phyloP scores from a whole-genome alignment of 1,140 invertebrate genomes.

The Drosophila ercepeae region DNA sequence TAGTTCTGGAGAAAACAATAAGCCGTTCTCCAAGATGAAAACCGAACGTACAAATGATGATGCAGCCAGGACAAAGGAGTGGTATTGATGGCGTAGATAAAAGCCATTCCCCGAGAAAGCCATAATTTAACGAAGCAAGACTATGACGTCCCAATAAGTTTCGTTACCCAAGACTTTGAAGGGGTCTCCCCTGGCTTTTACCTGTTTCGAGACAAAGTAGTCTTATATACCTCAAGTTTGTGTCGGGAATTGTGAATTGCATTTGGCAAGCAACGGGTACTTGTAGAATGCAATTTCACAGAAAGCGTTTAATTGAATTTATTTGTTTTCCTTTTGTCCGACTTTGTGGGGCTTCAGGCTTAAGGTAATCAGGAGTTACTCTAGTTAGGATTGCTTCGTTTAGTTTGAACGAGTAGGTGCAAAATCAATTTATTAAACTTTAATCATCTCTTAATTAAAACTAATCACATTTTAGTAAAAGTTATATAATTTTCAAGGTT shows the following conservation, averaged over 20 bases:
- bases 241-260: slow-evolving; percentile 6
- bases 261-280: slow-evolving; percentile 9
- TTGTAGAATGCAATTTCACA: slow-evolving; percentile 4
- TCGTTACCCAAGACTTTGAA: background rate
- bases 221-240: slow-evolving; percentile 19
- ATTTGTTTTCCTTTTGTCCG: slow-evolving; percentile 33
- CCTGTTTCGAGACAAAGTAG: slow-evolving; percentile 17
- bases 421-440: too few species aligned
- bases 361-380: slow-evolving; percentile 2
- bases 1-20: slow-evolving; percentile 13
- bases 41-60: slow-evolving; percentile 5
- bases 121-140: slow-evolving; percentile 2
- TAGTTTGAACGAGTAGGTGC: too few species aligned
- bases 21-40: slow-evolving; percentile 4
- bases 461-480: too few species aligned
- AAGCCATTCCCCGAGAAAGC: slow-evolving; percentile 2
- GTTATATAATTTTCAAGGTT: background rate
- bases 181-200: background rate
- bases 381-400: slow-evolving; percentile 48
- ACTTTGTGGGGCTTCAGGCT: slow-evolving; percentile 17
- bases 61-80: slow-evolving; percentile 11
- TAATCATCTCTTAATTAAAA: too few species aligned
- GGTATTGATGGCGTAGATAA: slow-evolving; percentile 30
- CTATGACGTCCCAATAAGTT: slow-evolving; percentile 16
- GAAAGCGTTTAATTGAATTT: slow-evolving; percentile 58